Percentiles rank a stretch among this genome's conserved stretches.
These are phyloP conservation scores for Tachycineta bicolor DNA, from an alignment of 2,113 vertebrate genomes.

Conservation along the genomic window DNA sequence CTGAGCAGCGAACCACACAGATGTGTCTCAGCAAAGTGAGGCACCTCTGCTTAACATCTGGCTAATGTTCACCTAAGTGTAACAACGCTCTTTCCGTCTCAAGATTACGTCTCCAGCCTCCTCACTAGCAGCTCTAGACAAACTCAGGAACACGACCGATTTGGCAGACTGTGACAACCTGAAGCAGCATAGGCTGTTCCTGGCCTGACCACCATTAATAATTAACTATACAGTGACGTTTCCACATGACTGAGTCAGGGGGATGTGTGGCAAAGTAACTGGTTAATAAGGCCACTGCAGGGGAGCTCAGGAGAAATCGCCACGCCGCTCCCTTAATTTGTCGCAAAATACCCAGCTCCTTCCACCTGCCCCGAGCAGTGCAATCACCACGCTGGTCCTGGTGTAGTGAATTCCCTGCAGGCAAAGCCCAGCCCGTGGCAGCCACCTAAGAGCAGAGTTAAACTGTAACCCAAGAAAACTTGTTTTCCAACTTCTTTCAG, in stretches of 20 bases:
- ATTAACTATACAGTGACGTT: constrained; percentile 42
- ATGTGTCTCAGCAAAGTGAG: background rate
- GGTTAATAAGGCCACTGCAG: background rate
- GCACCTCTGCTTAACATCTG: background rate
- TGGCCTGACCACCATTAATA: constrained; percentile 25
- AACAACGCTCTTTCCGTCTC: background rate
- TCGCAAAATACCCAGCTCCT: background rate
- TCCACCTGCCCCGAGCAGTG: rapidly evolving
- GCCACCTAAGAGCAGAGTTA: background rate
- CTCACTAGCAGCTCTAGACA: background rate
- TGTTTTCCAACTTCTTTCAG: background rate
- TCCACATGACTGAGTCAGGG: background rate
- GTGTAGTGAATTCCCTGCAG: background rate
- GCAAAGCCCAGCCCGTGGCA: background rate
- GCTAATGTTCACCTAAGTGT: background rate
- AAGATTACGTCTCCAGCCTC: background rate
- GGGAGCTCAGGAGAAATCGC: background rate
- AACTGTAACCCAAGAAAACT: constrained; percentile 12
- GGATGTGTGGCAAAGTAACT: background rate
- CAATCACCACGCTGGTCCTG: rapidly evolving
- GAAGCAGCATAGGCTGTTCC: constrained; percentile 26
- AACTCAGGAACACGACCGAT: background rate
- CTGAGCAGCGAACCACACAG: rapidly evolving
- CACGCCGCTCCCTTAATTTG: background rate
- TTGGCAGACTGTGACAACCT: background rate